These are phyloP conservation scores for Muscicapa adusta DNA, from an alignment of 2,113 vertebrate species.

Conservation along the genomic window DNA sequence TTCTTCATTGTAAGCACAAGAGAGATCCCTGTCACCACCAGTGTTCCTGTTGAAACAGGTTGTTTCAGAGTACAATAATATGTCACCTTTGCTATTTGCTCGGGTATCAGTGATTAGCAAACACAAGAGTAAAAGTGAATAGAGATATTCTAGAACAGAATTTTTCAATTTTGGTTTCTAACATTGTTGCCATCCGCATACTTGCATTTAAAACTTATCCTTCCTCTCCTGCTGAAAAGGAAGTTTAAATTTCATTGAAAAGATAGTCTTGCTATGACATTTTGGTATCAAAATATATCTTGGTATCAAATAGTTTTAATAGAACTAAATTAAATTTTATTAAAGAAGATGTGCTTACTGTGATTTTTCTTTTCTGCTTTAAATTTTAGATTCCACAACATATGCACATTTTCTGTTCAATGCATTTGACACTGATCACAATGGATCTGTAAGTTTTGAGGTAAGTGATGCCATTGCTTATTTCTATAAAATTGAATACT, in stretches of 20 bases:
- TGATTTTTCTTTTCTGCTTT: background rate
- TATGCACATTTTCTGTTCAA: conserved; percentile 99
- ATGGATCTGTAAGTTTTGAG: conserved; percentile 97
- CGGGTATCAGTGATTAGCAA: background rate
- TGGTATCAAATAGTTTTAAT: background rate
- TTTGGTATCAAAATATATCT: background rate
- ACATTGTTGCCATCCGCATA: background rate
- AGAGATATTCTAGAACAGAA: too few relatives aligned
- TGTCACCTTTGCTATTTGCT: background rate
- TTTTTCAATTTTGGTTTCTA: too few relatives aligned
- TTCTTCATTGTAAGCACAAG: background rate
- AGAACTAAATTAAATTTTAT: background rate
- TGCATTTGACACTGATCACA: conserved; percentile 97
- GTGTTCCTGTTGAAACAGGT: background rate
- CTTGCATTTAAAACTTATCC: background rate
- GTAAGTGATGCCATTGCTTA: conserved; percentile 70
- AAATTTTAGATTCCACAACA: conserved; percentile 88
- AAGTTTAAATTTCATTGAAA: background rate
- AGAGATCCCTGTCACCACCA: background rate
- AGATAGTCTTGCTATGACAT: background rate
- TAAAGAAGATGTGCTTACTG: background rate
- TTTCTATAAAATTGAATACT: background rate
- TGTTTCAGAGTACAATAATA: background rate
- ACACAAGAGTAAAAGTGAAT: background rate
- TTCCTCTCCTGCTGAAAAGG: background rate